Evolutionary conservation across 2,888 invertebrate genomes (phyloP).

Genomic region (Callyntrura sp.): DNA sequence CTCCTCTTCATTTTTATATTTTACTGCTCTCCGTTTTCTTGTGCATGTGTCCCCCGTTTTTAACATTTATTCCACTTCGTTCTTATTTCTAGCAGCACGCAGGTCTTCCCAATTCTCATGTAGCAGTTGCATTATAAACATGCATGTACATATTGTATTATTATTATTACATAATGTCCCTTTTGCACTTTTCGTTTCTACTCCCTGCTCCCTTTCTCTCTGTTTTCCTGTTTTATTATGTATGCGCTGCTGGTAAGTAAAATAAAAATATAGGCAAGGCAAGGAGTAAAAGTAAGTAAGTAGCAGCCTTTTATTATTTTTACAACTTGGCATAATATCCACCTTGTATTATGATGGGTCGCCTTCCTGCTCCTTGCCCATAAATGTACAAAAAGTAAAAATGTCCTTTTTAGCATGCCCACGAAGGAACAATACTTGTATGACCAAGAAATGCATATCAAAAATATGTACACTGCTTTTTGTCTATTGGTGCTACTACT

Average conservation of each 20-base stretch:
- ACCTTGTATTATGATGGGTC: constrained; percentile 51
- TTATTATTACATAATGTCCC: constrained; percentile 51
- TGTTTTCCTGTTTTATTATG: constrained; percentile 24
- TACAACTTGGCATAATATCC: constrained; percentile 70
- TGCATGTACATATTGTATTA: constrained; percentile 39
- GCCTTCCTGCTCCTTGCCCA: constrained; percentile 21
- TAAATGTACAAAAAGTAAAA: constrained; percentile 39
- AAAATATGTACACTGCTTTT: neutral
- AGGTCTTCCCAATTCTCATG: constrained; percentile 6
- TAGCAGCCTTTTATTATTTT: constrained; percentile 63
- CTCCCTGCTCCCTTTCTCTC: neutral
- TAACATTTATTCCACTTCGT: constrained; percentile 40
- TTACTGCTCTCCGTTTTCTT: constrained; percentile 40
- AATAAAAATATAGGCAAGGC: neutral
- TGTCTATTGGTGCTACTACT: no score
- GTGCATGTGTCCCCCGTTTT: constrained; percentile 56
- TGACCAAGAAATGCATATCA: constrained; percentile 10
- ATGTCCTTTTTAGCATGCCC: no score
- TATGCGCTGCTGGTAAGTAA: constrained; percentile 11
- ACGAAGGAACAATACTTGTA: neutral
- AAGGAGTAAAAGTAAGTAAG: constrained; percentile 47
- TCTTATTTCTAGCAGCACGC: constrained; percentile 55
- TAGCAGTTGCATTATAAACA: constrained; percentile 30
- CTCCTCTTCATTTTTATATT: constrained; percentile 58
- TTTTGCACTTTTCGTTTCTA: constrained; percentile 51